These are phyloP conservation scores for Eulemur macaco DNA, from an alignment of 2,113 vertebrate genomes.

Conservation along the genomic window DNA sequence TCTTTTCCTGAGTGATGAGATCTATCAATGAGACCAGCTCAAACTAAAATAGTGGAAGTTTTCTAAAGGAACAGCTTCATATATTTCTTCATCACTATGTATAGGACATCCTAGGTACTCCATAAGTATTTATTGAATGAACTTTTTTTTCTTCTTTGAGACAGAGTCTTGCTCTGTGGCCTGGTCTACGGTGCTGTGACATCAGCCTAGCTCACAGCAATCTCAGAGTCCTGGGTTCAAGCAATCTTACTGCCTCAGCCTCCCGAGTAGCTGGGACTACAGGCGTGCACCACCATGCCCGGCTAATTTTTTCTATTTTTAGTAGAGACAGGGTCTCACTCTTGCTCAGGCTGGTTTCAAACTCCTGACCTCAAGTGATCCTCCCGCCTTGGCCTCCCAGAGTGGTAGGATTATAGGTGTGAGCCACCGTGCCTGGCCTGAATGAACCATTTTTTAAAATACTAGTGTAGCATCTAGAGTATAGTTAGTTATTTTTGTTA, in stretches of 20 bases:
- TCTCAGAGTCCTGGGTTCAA: too few species aligned
- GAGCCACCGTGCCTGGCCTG: not conserved
- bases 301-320: too few species aligned
- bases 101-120: not conserved
- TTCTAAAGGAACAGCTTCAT: not conserved
- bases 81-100: not conserved
- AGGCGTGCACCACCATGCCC: rapidly evolving
- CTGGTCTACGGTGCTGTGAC: too few species aligned
- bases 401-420: too few species aligned
- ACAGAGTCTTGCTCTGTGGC: too few species aligned
- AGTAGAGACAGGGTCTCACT: too few species aligned
- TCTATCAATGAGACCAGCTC: not conserved
- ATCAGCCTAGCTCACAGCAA: too few species aligned
- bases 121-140: not conserved
- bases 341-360: too few species aligned
- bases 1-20: not conserved
- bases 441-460: not conserved
- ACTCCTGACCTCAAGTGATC: too few species aligned
- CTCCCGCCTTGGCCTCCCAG: too few species aligned
- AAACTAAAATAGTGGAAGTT: not conserved
- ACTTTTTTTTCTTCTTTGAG: not conserved
- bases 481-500: not conserved
- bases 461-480: not conserved
- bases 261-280: too few species aligned
- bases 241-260: too few species aligned